Evolutionary conservation across 2,797 vertebrate species (phyloP).

Genomic region (Pipistrellus nathusii): DNA sequence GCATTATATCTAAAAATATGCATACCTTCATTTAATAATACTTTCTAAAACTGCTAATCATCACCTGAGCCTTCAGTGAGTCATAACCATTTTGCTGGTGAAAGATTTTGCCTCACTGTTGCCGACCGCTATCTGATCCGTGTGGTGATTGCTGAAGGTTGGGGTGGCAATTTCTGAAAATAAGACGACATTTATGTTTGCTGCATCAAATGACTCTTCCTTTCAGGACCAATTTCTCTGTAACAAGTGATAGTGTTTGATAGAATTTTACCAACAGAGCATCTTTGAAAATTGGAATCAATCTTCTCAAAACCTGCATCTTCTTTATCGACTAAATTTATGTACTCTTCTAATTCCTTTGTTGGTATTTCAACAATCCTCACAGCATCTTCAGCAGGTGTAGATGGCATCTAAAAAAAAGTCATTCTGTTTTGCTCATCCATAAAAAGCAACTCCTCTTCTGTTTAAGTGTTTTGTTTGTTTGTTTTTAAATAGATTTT

Average conservation of each 20-base stretch:
- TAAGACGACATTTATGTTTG: neutral
- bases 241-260: neutral
- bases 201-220: neutral
- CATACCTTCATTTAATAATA: neutral
- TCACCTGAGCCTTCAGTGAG: neutral
- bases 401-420: neutral
- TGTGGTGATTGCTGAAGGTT: neutral
- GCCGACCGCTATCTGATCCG: neutral
- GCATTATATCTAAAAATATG: neutral
- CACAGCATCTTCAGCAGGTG: neutral
- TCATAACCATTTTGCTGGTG: neutral
- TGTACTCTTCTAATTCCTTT: neutral
- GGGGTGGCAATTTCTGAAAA: neutral
- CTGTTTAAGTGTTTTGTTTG: neutral
- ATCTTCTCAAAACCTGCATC: neutral
- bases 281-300: neutral
- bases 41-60: neutral
- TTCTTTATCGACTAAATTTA: neutral
- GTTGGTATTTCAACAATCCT: neutral
- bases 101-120: neutral
- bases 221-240: neutral
- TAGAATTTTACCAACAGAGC: neutral
- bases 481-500: too few relatives aligned
- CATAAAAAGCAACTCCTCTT: neutral
- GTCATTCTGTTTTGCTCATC: neutral